Base-by-base conservation (phyloP, 1,140 invertebrate genomes). In the Zeugodacus cucurbitae region DNA sequence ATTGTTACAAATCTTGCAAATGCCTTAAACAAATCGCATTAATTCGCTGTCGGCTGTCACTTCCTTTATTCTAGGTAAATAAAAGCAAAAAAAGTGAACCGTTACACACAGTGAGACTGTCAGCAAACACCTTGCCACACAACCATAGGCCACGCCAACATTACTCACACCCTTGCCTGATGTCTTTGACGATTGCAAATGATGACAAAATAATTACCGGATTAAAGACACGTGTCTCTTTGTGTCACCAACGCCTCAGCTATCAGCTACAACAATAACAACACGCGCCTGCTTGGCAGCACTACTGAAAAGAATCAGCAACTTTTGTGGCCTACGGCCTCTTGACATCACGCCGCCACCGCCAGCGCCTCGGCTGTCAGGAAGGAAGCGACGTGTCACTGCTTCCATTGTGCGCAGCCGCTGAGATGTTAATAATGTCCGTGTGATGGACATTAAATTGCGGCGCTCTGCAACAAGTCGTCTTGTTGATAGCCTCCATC, bases 161-260 rank as follows among this genome's bases (percentile, higher is more conserved):
- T 26, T 6, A 78, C 37, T 44, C 32, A 34, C 64, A 41, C 37
- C 8, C 37, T 11, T 7, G 22, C 2, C 0, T 4, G 6, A 22
- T 20, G 34, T 20, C n/a, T 29, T 44, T 48, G 41, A 44, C 41
- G 41, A n/a, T 82, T n/a, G 37, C 74, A 82, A 82, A 82, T 86
- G 29, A 86, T 86, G 85, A 59, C 85, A 86, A 86, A 86, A 59
- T 86, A 86, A 86, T 86, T 86, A 86, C 85, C 85, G 85, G 85
- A 86, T 86, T 86, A 86, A 86, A 59, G 48, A 86, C 85, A 86
- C 85, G 85, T 86, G 85, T 59, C 85, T 57, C 34, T 58, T 59
- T 59, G 48, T 86, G 85, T 37, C 57, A 57, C 57, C 85, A 59
- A 58, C 85, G 48, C 85, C 57, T 59, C 74, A 82, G 41, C 74